Evolutionary conservation across 30 jellyfish, hydroid and myxozoan genomes (phyloP).

Genomic region (Pelagia noctiluca): DNA sequence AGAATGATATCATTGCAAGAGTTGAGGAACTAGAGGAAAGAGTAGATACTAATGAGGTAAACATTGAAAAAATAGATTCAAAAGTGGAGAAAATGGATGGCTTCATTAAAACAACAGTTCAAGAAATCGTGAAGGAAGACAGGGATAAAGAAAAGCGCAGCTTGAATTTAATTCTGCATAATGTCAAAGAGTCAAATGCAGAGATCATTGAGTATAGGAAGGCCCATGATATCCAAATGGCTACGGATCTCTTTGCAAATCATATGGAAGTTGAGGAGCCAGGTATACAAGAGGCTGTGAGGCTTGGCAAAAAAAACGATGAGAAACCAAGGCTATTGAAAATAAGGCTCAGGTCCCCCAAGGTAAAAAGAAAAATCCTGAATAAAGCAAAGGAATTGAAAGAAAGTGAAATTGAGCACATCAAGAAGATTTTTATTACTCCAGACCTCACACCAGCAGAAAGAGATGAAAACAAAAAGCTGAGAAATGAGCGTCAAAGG

Average conservation of each 20-base stretch:
- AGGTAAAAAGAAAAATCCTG: neutral
- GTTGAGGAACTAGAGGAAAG: conserved; percentile 4
- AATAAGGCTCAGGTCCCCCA: neutral
- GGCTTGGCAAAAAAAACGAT: neutral
- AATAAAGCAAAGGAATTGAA: neutral
- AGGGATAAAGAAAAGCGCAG: conserved; percentile 6
- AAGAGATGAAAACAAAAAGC: neutral
- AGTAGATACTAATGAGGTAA: neutral
- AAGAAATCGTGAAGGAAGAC: conserved; percentile 1
- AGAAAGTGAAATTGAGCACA: conserved; percentile 3
- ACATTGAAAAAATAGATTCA: neutral
- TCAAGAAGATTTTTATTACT: neutral
- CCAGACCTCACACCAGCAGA: conserved; percentile 7
- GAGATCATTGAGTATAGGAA: neutral
- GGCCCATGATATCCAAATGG: neutral
- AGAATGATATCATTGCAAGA: neutral
- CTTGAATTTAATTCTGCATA: neutral
- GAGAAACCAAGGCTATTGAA: conserved; percentile 5
- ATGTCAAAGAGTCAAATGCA: conserved; percentile 3
- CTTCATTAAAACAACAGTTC: neutral
- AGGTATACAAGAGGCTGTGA: neutral
- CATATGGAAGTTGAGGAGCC: neutral
- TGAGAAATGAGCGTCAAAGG: neutral
- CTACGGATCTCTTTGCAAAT: neutral
- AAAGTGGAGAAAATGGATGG: conserved; percentile 1